phyloP scores from a whole-genome alignment of 1,140 invertebrate species.

The Orius insidiosus region DNA sequence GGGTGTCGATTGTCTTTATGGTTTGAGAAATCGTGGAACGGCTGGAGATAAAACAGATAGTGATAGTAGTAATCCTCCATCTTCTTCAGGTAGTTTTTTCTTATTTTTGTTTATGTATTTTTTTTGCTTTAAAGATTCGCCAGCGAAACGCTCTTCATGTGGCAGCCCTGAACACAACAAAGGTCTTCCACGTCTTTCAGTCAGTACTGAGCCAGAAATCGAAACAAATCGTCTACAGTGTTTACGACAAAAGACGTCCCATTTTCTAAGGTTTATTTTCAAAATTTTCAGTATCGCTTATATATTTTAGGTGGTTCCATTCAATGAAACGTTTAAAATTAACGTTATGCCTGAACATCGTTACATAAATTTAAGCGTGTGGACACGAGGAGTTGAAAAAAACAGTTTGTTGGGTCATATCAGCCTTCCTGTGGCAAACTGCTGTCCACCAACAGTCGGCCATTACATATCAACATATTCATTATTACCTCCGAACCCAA shows the following conservation, averaged over 20 bases:
- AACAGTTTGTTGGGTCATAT: constrained; percentile 57
- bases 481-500: constrained; percentile 48
- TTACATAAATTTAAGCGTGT: constrained; percentile 70
- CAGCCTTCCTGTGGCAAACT: constrained; percentile 64
- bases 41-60: constrained; percentile 22
- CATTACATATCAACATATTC: constrained; percentile 59
- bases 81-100: constrained; percentile 19
- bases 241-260: constrained; percentile 20
- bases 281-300: neutral
- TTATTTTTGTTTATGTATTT: too few species aligned
- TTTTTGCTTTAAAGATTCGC: constrained; percentile 18
- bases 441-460: constrained; percentile 58
- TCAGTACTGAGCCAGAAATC: constrained; percentile 14
- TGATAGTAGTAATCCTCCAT: constrained; percentile 23
- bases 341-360: constrained; percentile 47
- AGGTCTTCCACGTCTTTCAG: constrained; percentile 13
- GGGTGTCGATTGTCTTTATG: neutral
- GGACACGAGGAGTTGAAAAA: constrained; percentile 38
- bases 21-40: constrained; percentile 16
- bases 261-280: constrained; percentile 19
- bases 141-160: constrained; percentile 19
- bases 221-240: constrained; percentile 19
- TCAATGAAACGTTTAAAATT: constrained; percentile 60
- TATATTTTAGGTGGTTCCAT: constrained; percentile 41
- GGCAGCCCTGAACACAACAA: constrained; percentile 20